Evolutionary conservation across 2,797 vertebrate species (phyloP).

Genomic region (Anabacerthia variegaticeps): DNA sequence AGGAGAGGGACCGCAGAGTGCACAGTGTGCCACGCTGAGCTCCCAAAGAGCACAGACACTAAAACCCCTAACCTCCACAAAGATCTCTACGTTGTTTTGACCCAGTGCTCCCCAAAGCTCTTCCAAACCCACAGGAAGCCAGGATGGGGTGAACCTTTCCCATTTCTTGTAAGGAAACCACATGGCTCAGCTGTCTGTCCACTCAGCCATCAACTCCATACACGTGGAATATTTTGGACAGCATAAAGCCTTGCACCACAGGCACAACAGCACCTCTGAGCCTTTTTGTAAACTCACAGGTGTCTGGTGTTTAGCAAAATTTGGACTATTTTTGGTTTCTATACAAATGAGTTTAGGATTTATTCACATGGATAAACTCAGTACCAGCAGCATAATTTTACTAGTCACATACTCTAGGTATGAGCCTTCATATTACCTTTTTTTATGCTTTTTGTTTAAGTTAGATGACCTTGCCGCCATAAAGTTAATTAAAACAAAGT

Average conservation of each 20-base stretch:
- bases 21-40: rapidly evolving
- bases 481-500: not conserved
- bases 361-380: not conserved
- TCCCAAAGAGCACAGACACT: rapidly evolving
- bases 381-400: not conserved
- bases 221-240: rapidly evolving
- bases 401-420: not conserved
- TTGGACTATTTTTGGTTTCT: not conserved
- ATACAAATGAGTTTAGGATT: not conserved
- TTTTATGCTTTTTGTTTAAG: not conserved
- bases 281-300: not conserved
- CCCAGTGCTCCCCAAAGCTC: not conserved
- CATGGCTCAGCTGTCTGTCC: not conserved
- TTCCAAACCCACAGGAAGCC: not conserved
- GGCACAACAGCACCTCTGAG: rapidly evolving
- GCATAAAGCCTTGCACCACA: not conserved
- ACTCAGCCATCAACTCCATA: no score
- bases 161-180: rapidly evolving
- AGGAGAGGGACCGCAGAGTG: rapidly evolving
- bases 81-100: not conserved
- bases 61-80: not conserved
- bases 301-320: not conserved
- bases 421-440: rapidly evolving
- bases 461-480: not conserved
- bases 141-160: rapidly evolving